phyloP scores from a whole-genome alignment of 2,113 vertebrate species.

The Pyrgilauda ruficollis region DNA sequence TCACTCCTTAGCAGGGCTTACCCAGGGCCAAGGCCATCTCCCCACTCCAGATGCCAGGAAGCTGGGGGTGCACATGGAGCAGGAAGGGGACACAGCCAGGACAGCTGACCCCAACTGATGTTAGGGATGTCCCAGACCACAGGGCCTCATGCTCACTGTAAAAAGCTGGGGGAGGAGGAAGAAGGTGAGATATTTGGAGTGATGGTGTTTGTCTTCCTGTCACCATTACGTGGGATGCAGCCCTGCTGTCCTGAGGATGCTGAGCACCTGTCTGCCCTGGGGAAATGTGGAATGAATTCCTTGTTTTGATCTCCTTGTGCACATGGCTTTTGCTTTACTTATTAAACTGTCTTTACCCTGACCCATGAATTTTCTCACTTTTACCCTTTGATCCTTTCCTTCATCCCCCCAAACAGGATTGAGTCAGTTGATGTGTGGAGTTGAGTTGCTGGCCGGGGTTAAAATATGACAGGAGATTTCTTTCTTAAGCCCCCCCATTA shows the following conservation, averaged over 20 bases:
- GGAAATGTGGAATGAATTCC: neutral
- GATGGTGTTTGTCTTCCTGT: neutral
- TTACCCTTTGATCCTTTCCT: neutral
- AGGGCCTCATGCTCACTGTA: neutral
- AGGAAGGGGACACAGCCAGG: neutral
- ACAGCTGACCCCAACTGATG: neutral
- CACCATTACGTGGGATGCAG: too few relatives aligned
- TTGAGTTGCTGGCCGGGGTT: neutral
- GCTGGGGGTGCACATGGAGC: neutral
- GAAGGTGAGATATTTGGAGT: neutral
- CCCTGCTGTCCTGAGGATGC: neutral
- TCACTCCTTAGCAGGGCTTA: neutral
- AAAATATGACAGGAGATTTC: neutral
- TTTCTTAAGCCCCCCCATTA: neutral
- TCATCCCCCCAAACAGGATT: neutral
- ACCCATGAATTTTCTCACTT: neutral
- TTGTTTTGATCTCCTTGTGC: neutral
- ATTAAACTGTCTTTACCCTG: neutral
- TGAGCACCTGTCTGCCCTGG: neutral
- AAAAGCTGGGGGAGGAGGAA: neutral
- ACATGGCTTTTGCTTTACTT: neutral
- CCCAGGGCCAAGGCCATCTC: neutral
- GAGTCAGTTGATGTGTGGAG: too few relatives aligned
- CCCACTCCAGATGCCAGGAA: accelerated
- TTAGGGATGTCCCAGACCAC: neutral